These are phyloP conservation scores for Eurypyga helias DNA, from an alignment of 2,113 vertebrate species.

Conservation along the genomic window DNA sequence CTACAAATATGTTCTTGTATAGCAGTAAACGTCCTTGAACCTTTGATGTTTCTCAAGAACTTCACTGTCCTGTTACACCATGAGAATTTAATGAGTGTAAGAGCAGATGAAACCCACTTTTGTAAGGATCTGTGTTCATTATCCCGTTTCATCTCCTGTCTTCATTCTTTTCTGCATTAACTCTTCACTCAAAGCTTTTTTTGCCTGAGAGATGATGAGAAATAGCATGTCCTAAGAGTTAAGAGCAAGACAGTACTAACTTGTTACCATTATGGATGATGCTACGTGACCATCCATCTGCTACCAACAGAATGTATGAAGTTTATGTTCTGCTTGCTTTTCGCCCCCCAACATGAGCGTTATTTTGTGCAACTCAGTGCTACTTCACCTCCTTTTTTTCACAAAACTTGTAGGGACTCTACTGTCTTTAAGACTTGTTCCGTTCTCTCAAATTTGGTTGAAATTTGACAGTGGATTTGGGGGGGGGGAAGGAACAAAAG, in stretches of 20 bases:
- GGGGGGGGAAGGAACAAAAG: fast-evolving
- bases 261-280: background rate
- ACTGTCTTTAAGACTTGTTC: background rate
- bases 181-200: background rate
- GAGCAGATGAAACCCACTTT: background rate
- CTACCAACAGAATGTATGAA: background rate
- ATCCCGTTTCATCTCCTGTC: background rate
- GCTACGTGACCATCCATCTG: background rate
- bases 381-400: background rate
- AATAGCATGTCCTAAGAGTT: background rate
- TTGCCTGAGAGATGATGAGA: background rate
- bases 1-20: background rate
- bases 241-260: background rate
- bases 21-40: background rate
- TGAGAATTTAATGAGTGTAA: background rate
- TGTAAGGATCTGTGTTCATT: background rate
- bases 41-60: background rate
- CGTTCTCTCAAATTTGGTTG: background rate
- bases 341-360: background rate
- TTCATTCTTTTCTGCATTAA: background rate
- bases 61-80: background rate
- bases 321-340: background rate
- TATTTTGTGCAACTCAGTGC: background rate
- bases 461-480: background rate
- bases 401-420: background rate